Base-by-base conservation (phyloP, 2,113 vertebrate genomes). In the Malurus alboscapulatus region DNA sequence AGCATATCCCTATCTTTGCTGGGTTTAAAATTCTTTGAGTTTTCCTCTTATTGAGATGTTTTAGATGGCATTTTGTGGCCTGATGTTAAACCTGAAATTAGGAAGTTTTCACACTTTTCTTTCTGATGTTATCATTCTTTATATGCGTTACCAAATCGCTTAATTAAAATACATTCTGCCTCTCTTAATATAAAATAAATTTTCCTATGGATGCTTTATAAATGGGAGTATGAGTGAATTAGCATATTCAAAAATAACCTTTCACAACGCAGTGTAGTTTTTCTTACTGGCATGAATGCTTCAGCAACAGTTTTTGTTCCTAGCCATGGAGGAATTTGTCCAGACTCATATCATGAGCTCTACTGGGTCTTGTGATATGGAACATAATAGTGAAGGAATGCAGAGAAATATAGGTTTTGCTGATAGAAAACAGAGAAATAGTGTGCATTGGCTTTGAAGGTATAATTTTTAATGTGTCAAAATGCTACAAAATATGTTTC, bases 281-380 rank as follows among this genome's bases (percentile, higher is more conserved):
- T 91, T 77, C 84, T 95, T 96, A 91, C 82, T 10, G 17, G 90
- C 95, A 86, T 86, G 85, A 96, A 95, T 92, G 32, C 92, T 96
- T 96, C 90, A 95, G 75, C 71, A 96, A 80, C 93, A 96, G 93
- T 87, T 96, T 84, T 95, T 97, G 36, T 94, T 95, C 95, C 88
- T 92, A 90, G 57, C 36, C 72, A 14, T 82, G 76, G 63, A 97
- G 45, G 75, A 95, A 87, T 77, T 96, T 95, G 78, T 78, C 76
- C 93, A 94, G 78, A 61, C 74, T 93, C 66, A 15, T 40, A 1
- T 22, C 7, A 67, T 15, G 10, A 75, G 44, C 79, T 94, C 96
- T 81, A 59, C 17, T 61, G 47, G 48, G 55, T 58, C 44, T 69
- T 92, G 38, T 91, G 44, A 73, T 92, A 87, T 67, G 65, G 76